phyloP scores from a whole-genome alignment of 2,888 invertebrate species.

The Notodonta dromedarius region DNA sequence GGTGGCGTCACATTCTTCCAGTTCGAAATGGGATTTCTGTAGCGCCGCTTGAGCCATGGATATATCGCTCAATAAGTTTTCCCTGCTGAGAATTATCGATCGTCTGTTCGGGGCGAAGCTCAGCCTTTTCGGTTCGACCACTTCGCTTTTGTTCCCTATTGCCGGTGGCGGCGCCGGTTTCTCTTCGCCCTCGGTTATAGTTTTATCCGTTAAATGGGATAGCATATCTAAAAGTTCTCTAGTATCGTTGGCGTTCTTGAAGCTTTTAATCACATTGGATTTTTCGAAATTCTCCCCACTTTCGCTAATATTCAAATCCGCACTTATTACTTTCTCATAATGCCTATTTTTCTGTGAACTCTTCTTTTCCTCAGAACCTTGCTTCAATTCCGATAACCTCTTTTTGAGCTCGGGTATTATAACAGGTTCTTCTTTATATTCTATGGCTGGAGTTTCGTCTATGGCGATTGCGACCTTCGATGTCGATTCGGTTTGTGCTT shows the following conservation, averaged over 20 bases:
- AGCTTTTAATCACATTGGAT: slow-evolving; percentile 26
- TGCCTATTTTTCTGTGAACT: slow-evolving; percentile 28
- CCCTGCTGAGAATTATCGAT: slow-evolving; percentile 58
- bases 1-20: slow-evolving; percentile 46
- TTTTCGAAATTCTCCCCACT: slow-evolving; percentile 16
- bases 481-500: slow-evolving; percentile 26
- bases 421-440: slow-evolving; percentile 29
- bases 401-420: slow-evolving; percentile 24
- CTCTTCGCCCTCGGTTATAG: slow-evolving; percentile 23
- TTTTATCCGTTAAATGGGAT: slow-evolving; percentile 59
- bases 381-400: slow-evolving; percentile 34
- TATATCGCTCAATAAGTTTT: slow-evolving; percentile 63
- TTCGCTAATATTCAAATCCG: slow-evolving; percentile 26
- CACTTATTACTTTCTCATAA: slow-evolving; percentile 37
- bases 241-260: slow-evolving; percentile 60
- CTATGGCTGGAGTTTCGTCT: slow-evolving; percentile 22
- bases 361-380: slow-evolving; percentile 12
- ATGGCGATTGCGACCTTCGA: slow-evolving; percentile 10
- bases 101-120: slow-evolving; percentile 51
- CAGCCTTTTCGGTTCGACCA: slow-evolving; percentile 33
- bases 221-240: slow-evolving; percentile 65
- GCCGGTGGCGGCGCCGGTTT: not conserved
- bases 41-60: slow-evolving; percentile 64
- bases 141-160: slow-evolving; percentile 32
- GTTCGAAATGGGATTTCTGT: slow-evolving; percentile 52